phyloP scores from a whole-genome alignment of 2,113 vertebrate genomes.

The Varanus komodoensis region DNA sequence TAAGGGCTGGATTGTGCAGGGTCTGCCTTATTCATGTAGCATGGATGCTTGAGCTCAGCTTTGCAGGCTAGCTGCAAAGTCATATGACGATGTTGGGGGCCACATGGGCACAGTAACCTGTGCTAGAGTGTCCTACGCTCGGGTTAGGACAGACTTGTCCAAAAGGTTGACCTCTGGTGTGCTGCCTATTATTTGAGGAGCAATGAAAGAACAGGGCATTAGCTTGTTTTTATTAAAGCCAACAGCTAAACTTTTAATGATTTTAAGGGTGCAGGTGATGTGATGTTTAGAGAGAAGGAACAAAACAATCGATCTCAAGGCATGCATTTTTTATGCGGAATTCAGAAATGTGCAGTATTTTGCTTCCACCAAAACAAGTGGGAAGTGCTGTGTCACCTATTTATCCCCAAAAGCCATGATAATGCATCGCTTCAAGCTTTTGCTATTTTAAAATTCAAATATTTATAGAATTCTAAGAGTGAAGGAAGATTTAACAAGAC shows the following conservation, averaged over 20 bases:
- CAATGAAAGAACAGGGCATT: not conserved
- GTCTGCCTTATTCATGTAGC: not conserved
- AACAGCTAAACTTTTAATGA: not conserved
- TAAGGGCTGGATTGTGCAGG: too few relatives aligned
- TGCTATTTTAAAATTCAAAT: conserved; percentile 24
- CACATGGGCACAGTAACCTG: not conserved
- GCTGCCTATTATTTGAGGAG: too few relatives aligned
- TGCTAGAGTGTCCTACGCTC: not conserved
- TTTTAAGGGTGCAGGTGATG: not conserved
- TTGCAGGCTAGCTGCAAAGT: not conserved
- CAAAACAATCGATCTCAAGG: not conserved
- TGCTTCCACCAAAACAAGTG: not conserved
- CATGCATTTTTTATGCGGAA: not conserved
- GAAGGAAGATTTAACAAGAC: not conserved
- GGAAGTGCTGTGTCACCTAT: not conserved
- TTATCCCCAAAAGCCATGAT: not conserved
- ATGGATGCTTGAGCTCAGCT: not conserved
- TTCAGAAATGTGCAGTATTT: not conserved
- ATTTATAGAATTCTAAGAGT: not conserved
- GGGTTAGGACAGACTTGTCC: not conserved
- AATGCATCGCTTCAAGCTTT: not conserved
- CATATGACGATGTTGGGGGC: not conserved
- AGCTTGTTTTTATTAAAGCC: not conserved
- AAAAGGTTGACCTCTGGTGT: not conserved
- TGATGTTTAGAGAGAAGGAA: not conserved